Conservation (phyloP, 2,888 invertebrate species). For the Zaprionus obscuricornis region DNA sequence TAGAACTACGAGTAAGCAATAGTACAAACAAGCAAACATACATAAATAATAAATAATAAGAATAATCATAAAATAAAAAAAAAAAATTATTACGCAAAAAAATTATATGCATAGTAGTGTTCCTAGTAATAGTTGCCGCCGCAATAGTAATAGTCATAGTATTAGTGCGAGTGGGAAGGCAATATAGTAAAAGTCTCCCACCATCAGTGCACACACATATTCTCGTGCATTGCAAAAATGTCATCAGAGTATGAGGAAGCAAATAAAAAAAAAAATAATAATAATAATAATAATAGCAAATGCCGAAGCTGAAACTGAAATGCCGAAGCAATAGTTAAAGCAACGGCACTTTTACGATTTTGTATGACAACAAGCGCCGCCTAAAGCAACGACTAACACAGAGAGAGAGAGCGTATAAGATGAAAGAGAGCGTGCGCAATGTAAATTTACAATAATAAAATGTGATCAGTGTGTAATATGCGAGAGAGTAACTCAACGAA, state of each 20-base stretch:
- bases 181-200: too few species aligned
- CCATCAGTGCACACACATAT: slow-evolving; percentile 4
- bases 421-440: background rate
- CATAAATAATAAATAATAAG: slow-evolving; percentile 36
- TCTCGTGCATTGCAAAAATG: too few species aligned
- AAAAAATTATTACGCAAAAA: slow-evolving; percentile 37
- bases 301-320: background rate
- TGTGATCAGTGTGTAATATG: too few species aligned
- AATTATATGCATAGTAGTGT: slow-evolving; percentile 49
- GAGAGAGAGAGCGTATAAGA: background rate
- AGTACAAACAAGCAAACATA: slow-evolving; percentile 24
- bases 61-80: slow-evolving; percentile 47
- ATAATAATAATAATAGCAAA: background rate
- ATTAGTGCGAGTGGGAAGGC: too few species aligned
- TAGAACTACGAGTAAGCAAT: slow-evolving; percentile 57
- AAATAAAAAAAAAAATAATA: slow-evolving; percentile 29
- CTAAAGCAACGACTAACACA: slow-evolving; percentile 26
- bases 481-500: background rate
- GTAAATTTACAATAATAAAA: too few species aligned
- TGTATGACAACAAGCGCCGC: slow-evolving; percentile 31
- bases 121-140: slow-evolving; percentile 12
- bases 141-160: too few species aligned
- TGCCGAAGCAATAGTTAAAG: slow-evolving; percentile 1
- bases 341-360: slow-evolving; percentile 46
- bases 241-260: slow-evolving; percentile 60